Evolutionary conservation across 2,888 invertebrate genomes (phyloP), one percentile per base, ranked within the genome.

Genomic region (Danaus chrysippus): DNA sequence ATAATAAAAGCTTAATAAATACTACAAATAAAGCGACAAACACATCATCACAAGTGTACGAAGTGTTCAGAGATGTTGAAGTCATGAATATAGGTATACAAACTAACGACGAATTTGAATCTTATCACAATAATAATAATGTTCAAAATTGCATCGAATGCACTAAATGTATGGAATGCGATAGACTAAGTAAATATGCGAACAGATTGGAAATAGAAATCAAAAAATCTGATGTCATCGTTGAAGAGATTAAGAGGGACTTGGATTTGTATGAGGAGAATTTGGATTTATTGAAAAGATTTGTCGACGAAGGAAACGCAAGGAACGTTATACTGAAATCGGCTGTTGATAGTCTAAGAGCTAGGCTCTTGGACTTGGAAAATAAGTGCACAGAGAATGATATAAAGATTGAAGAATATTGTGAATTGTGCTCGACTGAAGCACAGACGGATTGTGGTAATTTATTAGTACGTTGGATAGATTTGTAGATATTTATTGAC

Each of bases 191-290:
- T 46, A 71, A 64, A 42, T 73, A 82, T 55, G 71, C 76, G 1
- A 63, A 67, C 0, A 77, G 79, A 68, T 76, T 87, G 58, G 81
- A 87, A 75, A 75, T 60, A 12, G 81, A 86, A 13, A 46, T 81
- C 3, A 70, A 62, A 56, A 65, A 66, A 17, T 79, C 81, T 0
- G 75, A 76, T 34, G 65, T 58, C 19, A 73, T 73, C 9, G 58
- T 81, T 9, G 68, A 67, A 13, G 78, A 83, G 56, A 75, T 87
- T 74, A 71, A 82, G 70, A 41, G 46, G 2, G 81, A 83, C 64
- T 66, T 90, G 19, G 71, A 73, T 1, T 72, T 66, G 34, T 88
- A 84, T 59, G 88, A 87, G 57, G 69, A 77, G 1, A 85, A 85
- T 64, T 71, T 89, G 61, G 69, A 73, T 54, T 44, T 72, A 5